Percentiles rank a stretch among this genome's conserved stretches.
These are phyloP conservation scores for Brachionus rotundiformis DNA, from an alignment of 1,140 invertebrate species.

Conservation along the genomic window DNA sequence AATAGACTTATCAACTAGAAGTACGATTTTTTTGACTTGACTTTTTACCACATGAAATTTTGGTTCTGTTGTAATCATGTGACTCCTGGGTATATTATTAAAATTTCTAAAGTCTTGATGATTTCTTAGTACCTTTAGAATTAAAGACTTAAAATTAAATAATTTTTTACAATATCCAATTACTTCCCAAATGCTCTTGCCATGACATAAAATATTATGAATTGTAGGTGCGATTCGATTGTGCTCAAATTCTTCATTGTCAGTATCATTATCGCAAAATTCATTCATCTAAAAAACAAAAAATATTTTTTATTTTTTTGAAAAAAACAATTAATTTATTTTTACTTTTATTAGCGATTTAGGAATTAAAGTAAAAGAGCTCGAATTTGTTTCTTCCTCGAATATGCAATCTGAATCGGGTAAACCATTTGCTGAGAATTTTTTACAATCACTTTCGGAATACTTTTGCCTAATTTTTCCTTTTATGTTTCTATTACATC, in stretches of 20 bases:
- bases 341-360: neutral
- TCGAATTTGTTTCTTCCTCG: neutral
- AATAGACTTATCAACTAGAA: slow-evolving; percentile 35
- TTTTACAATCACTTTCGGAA: neutral
- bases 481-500: slow-evolving; percentile 19
- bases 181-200: slow-evolving; percentile 47
- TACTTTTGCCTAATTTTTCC: slow-evolving; percentile 9
- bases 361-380: neutral
- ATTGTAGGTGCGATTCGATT: slow-evolving; percentile 26
- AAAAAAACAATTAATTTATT: neutral
- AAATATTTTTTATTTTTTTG: neutral
- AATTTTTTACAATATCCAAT: neutral
- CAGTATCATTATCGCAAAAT: slow-evolving; percentile 30
- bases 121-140: slow-evolving; percentile 13
- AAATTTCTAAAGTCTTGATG: slow-evolving; percentile 20
- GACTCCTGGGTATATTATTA: neutral
- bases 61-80: neutral
- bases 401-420: slow-evolving; percentile 12
- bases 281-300: neutral
- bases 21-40: neutral
- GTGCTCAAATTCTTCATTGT: neutral
- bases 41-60: slow-evolving; percentile 44
- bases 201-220: slow-evolving; percentile 8
- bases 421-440: slow-evolving; percentile 5
- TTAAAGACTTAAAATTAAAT: neutral